Conservation (phyloP, 2,113 vertebrate genomes). For the Sapajus apella region DNA sequence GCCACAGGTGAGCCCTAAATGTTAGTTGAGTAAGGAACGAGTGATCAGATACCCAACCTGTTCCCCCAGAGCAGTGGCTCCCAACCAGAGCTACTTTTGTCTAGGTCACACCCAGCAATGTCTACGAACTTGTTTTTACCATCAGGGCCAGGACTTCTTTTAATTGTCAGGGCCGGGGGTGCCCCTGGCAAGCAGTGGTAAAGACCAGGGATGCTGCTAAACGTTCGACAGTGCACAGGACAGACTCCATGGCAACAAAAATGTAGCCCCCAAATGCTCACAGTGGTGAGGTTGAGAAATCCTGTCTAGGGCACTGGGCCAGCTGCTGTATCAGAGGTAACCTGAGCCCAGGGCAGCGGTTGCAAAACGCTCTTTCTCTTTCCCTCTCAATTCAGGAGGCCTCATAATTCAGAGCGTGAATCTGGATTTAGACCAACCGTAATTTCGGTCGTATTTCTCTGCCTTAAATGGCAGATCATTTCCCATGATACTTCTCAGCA, state of each 20-base stretch:
- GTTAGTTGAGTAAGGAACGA: not conserved
- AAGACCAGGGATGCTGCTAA: not conserved
- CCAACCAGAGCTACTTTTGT: rapidly evolving
- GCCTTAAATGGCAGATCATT: not conserved
- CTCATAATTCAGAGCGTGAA: not conserved
- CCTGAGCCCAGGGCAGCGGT: not conserved
- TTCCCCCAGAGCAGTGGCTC: not conserved
- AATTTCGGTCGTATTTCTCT: not conserved
- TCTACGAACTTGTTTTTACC: not conserved
- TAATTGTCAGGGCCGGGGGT: not conserved
- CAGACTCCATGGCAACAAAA: not conserved
- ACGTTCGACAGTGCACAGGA: not conserved
- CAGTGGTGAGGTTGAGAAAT: not conserved
- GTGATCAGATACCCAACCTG: not conserved
- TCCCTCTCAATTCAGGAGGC: not conserved
- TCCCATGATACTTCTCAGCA: not conserved
- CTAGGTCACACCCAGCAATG: not conserved
- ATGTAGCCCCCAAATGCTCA: not conserved
- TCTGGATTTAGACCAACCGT: not conserved
- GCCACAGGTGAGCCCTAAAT: not conserved
- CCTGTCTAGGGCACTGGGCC: not conserved
- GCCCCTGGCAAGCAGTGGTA: not conserved
- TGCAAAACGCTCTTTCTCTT: not conserved
- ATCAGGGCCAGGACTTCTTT: not conserved
- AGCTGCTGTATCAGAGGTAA: not conserved